A percentile compares a stretch with the other conserved stretches of the same genome.
phyloP scores from a whole-genome alignment of 1,140 invertebrate genomes.

The Bombyx mandarina region DNA sequence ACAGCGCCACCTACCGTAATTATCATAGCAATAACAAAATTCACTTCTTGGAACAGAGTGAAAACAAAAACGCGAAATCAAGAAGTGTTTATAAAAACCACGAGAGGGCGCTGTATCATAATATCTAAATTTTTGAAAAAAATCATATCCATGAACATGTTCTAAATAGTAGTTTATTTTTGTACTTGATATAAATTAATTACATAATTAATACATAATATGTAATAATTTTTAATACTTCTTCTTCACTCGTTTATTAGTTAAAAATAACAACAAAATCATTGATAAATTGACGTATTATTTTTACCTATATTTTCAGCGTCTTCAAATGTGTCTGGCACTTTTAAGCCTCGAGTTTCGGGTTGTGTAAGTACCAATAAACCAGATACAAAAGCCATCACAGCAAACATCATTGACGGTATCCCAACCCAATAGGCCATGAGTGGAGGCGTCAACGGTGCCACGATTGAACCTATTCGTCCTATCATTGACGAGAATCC shows the following conservation, averaged over 20 bases:
- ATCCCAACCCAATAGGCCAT: conserved; percentile 61
- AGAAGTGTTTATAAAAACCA: background rate
- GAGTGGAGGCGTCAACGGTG: conserved; percentile 76
- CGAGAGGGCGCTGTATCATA: conserved; percentile 1
- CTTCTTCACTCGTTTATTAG: too few relatives aligned
- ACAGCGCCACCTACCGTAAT: background rate
- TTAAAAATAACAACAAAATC: too few relatives aligned
- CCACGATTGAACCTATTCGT: conserved; percentile 80
- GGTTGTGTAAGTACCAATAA: conserved; percentile 76
- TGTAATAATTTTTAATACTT: too few relatives aligned
- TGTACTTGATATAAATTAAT: too few relatives aligned
- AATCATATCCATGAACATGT: background rate
- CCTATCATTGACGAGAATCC: conserved; percentile 82
- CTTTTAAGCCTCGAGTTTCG: conserved; percentile 76
- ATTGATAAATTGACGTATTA: background rate
- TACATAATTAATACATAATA: too few relatives aligned
- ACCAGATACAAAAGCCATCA: conserved; percentile 73
- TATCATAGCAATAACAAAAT: background rate
- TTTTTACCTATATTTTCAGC: conserved; percentile 72
- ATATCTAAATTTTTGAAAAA: background rate
- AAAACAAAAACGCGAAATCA: background rate
- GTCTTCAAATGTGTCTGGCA: conserved; percentile 81
- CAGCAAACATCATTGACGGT: conserved; percentile 77
- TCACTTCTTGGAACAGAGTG: too few relatives aligned
- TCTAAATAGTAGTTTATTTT: too few relatives aligned